phyloP scores from a whole-genome alignment of 2,888 invertebrate genomes.

The Agrotis segetum region DNA sequence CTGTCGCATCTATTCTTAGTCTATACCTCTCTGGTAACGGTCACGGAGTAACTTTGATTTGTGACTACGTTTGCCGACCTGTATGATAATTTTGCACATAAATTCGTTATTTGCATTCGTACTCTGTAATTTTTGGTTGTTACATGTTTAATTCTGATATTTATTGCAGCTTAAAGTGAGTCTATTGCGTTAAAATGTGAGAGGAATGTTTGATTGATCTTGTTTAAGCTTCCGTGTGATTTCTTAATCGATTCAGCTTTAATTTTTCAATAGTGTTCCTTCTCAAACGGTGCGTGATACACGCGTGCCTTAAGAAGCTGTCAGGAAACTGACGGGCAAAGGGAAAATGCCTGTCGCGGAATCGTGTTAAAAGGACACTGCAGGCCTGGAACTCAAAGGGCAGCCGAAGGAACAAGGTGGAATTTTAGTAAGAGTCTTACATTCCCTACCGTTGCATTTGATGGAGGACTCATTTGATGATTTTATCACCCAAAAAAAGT shows the following conservation, averaged over 20 bases:
- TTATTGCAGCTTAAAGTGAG: conserved; percentile 32
- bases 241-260: background rate
- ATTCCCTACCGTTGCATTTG: no score
- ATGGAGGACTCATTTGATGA: no score
- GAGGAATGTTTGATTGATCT: background rate
- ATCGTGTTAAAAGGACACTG: no score
- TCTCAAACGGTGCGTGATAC: no score
- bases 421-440: no score
- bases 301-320: no score
- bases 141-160: conserved; percentile 44
- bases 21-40: conserved; percentile 16
- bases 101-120: conserved; percentile 51
- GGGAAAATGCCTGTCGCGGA: no score
- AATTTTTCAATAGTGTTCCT: background rate
- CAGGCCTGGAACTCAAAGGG: no score
- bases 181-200: conserved; percentile 21
- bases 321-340: no score
- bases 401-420: no score
- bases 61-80: conserved; percentile 37
- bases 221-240: conserved; percentile 5
- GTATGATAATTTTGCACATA: conserved; percentile 53
- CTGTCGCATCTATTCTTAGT: conserved; percentile 16
- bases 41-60: conserved; percentile 53
- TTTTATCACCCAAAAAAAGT: no score
- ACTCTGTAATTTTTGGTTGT: conserved; percentile 55